Evolutionary conservation across 2,888 invertebrate genomes (phyloP).

Genomic region (Clitarchus hookeri): DNA sequence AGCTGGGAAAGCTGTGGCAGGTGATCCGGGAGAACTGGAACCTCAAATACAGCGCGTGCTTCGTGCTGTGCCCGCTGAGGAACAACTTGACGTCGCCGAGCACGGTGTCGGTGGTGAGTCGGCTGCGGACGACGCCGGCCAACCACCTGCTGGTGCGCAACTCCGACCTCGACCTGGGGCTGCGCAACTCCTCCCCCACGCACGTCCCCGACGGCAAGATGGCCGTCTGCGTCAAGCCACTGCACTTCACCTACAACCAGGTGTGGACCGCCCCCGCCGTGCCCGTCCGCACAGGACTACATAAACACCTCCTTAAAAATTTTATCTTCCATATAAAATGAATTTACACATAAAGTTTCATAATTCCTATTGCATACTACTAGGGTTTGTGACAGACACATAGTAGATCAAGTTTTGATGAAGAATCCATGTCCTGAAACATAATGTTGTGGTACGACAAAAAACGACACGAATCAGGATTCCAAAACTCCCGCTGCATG

Average conservation of each 20-base stretch:
- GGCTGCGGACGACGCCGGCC: conserved; percentile 57
- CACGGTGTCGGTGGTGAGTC: conserved; percentile 70
- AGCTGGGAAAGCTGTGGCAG: conserved; percentile 51
- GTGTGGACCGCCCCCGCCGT: conserved; percentile 52
- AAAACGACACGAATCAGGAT: no score
- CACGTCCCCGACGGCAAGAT: conserved; percentile 49
- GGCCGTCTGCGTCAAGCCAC: conserved; percentile 87
- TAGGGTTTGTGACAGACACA: no score
- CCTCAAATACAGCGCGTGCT: conserved; percentile 88
- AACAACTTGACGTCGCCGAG: conserved; percentile 64
- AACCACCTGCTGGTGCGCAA: conserved; percentile 69
- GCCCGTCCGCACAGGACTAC: no score
- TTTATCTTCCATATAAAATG: no score
- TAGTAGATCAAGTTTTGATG: no score
- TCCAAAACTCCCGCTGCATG: no score
- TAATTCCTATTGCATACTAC: no score
- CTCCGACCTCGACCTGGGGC: conserved; percentile 50
- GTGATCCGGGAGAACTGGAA: conserved; percentile 94
- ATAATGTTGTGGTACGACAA: no score
- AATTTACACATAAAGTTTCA: no score
- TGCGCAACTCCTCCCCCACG: conserved; percentile 45
- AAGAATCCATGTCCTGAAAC: no score
- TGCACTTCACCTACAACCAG: conserved; percentile 86
- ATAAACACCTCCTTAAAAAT: no score
- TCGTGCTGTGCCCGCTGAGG: conserved; percentile 79